Conservation (phyloP, 2,113 vertebrate species). For the Nycticryphes semicollaris region DNA sequence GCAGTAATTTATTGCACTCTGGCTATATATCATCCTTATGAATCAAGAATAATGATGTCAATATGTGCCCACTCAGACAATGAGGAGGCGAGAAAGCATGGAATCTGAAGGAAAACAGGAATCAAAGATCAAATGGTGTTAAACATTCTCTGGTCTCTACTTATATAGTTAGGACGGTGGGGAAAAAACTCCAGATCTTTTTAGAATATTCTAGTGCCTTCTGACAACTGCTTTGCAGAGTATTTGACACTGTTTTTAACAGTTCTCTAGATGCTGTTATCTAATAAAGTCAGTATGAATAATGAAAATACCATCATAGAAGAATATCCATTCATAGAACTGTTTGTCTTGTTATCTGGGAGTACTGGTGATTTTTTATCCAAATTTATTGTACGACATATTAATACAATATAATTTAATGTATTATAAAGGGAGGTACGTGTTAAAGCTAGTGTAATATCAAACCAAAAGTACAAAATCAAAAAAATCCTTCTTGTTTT, state of each 20-base stretch:
- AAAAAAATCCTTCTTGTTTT: not conserved
- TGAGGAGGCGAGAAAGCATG: not conserved
- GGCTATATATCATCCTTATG: not conserved
- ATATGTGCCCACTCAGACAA: not conserved
- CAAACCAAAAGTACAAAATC: not conserved
- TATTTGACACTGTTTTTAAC: not conserved
- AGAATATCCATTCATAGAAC: not conserved
- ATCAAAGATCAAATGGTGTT: not conserved
- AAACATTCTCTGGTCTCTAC: not conserved
- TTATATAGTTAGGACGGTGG: not conserved
- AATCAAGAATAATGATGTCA: no score
- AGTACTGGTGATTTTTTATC: not conserved
- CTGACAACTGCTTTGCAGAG: not conserved
- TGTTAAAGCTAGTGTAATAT: not conserved
- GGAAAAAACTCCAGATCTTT: not conserved
- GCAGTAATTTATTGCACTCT: not conserved
- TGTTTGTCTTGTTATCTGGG: not conserved
- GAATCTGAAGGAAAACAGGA: not conserved
- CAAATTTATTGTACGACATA: not conserved
- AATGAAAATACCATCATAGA: not conserved
- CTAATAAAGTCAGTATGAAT: not conserved
- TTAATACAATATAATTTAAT: not conserved
- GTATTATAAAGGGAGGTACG: not conserved
- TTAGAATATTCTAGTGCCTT: not conserved
- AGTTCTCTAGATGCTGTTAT: not conserved